Percentiles rank a stretch among this genome's conserved stretches.
phyloP scores from a whole-genome alignment of 2,113 vertebrate genomes.

The Emberiza fucata region DNA sequence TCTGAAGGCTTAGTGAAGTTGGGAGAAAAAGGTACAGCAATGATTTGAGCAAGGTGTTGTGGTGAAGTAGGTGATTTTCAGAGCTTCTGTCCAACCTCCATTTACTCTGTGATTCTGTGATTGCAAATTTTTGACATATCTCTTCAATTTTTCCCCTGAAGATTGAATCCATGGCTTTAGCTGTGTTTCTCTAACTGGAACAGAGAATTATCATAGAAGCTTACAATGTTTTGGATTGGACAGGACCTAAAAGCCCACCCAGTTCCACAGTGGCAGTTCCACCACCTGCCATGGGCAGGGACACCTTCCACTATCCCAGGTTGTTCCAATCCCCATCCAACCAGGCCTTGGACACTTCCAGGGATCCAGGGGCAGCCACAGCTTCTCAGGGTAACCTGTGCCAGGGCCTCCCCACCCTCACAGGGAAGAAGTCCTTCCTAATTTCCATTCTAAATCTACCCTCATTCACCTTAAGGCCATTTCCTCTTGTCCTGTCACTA shows the following conservation, averaged over 20 bases:
- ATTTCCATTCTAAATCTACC: neutral
- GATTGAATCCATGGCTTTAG: neutral
- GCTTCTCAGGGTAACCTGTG: neutral
- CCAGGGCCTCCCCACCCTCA: neutral
- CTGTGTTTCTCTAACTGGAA: neutral
- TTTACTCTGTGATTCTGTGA: neutral
- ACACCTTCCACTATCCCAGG: fast-evolving
- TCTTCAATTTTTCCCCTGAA: neutral
- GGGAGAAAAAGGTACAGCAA: neutral
- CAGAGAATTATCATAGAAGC: neutral
- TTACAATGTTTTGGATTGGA: neutral
- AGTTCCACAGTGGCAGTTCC: neutral
- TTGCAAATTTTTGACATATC: neutral
- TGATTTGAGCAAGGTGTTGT: neutral
- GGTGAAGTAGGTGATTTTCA: neutral
- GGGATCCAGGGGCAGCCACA: neutral
- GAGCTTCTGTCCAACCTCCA: neutral
- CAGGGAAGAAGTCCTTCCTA: neutral
- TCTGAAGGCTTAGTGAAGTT: neutral
- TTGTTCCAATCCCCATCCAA: fast-evolving
- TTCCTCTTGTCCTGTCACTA: neutral
- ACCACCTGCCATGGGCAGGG: neutral
- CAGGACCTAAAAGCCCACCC: neutral
- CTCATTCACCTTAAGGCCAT: neutral
- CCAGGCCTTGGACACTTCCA: neutral